Base-by-base conservation (phyloP, 2,113 vertebrate genomes). In the Scophthalmus maximus region DNA sequence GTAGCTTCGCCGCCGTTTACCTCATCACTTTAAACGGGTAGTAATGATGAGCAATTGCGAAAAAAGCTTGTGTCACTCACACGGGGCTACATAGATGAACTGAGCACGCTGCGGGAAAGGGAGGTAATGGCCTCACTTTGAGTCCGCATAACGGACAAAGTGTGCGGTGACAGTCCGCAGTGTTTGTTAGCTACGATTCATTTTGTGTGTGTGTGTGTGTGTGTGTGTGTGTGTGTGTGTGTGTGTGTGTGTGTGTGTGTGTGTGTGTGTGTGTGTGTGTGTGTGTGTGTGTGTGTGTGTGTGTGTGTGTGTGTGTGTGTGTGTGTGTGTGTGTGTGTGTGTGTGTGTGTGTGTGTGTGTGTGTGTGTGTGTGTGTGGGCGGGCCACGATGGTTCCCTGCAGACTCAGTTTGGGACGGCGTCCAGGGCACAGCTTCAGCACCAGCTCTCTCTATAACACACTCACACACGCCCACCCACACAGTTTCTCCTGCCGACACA, bases 371-470 rank as follows among this genome's bases (percentile, higher is more conserved):
- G 7, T 25, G 2, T 1, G 25, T 23, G n/a, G n/a, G n/a, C n/a
- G n/a, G n/a, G n/a, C n/a, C n/a, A n/a, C n/a, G 76, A 75, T 38
- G 77, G 60, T 60, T 62, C 77, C 81, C 83, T 42, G 61, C 83
- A 74, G 86, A 79, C 59, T 68, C 22, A 0, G 59, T 68, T 73
- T 78, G 76, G 83, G 87, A 85, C 20, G 59, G 8, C 1, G 49
- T 86, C 87, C 85, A 83, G 79, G 79, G 40, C 77, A 58, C 69
- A 72, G 84, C 73, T 73, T 85, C 68, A 81, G 73, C 79, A 68
- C 71, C 73, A 56, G 60, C 74, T 68, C 50, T 7, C 50, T 17
- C 50, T 47, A 5, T 20, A 17, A 3, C 25, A 7, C 23, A 27
- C 50, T 34, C 75, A 44, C 73, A 72, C 61, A 61, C 63, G 73